These are phyloP conservation scores for Ochropleura leucogaster DNA, from an alignment of 2,888 invertebrate species.

Conservation along the genomic window DNA sequence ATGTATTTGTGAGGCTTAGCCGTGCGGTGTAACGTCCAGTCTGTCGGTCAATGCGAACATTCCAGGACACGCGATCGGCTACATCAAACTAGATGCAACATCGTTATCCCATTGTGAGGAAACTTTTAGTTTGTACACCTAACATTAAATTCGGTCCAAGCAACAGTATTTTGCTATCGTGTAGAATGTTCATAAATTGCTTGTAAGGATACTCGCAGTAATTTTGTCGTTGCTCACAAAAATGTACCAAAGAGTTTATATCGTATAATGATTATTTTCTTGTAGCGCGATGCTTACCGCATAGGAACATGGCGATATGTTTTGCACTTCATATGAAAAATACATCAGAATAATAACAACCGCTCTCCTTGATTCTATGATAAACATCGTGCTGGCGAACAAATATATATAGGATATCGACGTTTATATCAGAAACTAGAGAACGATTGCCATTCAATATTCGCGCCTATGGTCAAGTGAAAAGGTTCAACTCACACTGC, in stretches of 20 bases:
- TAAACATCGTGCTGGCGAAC: slow-evolving; percentile 49
- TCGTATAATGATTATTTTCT: slow-evolving; percentile 76
- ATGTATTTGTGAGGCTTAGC: slow-evolving; percentile 80
- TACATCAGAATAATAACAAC: slow-evolving; percentile 28
- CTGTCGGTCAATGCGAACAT: slow-evolving; percentile 80
- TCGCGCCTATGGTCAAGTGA: slow-evolving; percentile 43
- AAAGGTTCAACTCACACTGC: slow-evolving; percentile 59
- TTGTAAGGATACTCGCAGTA: slow-evolving; percentile 79
- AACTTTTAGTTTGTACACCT: slow-evolving; percentile 65
- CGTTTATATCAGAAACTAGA: slow-evolving; percentile 39
- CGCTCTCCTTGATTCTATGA: slow-evolving; percentile 49
- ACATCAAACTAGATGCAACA: slow-evolving; percentile 24
- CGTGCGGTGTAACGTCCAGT: slow-evolving; percentile 74
- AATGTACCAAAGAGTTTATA: slow-evolving; percentile 88
- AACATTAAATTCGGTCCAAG: slow-evolving; percentile 71
- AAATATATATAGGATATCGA: slow-evolving; percentile 48
- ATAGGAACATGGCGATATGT: slow-evolving; percentile 58
- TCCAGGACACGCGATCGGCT: slow-evolving; percentile 74
- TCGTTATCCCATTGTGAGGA: slow-evolving; percentile 52
- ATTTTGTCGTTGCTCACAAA: slow-evolving; percentile 88
- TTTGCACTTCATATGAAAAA: slow-evolving; percentile 36
- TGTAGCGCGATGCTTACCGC: slow-evolving; percentile 64
- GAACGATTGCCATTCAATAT: slow-evolving; percentile 55
- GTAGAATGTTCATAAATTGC: slow-evolving; percentile 76
- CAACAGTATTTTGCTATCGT: slow-evolving; percentile 80